These are phyloP conservation scores for Chiloscyllium plagiosum DNA, from an alignment of 2,113 vertebrate species.

Conservation along the genomic window DNA sequence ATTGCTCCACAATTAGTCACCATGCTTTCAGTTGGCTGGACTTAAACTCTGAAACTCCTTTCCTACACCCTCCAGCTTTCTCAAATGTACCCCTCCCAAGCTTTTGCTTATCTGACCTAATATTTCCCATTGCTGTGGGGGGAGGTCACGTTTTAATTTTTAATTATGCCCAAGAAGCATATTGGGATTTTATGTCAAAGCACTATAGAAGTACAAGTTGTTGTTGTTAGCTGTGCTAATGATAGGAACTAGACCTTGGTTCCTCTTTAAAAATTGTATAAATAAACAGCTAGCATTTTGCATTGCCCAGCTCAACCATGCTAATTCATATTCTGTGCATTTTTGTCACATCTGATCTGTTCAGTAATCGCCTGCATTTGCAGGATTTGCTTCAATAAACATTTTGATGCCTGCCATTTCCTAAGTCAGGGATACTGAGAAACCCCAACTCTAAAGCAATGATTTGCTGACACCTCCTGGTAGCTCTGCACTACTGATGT, in stretches of 20 bases:
- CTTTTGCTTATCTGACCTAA: background rate
- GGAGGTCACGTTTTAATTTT: background rate
- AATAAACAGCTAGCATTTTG: background rate
- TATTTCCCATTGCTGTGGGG: background rate
- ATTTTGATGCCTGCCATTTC: background rate
- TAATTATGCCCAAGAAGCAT: background rate
- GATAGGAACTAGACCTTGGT: background rate
- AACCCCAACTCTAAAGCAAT: background rate
- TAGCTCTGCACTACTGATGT: too few relatives aligned
- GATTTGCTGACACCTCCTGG: slow-evolving; percentile 14
- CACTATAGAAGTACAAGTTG: background rate
- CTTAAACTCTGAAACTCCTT: background rate
- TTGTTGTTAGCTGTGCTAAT: background rate
- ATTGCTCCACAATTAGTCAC: background rate
- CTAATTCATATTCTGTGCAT: background rate
- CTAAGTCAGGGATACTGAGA: too few relatives aligned
- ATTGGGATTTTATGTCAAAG: background rate
- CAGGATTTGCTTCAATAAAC: background rate
- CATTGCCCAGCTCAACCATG: background rate
- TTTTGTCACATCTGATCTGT: background rate
- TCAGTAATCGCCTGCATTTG: slow-evolving; percentile 4
- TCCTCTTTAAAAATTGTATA: background rate
- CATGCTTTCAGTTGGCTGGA: background rate
- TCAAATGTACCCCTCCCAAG: background rate
- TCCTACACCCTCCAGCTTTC: background rate